Evolutionary conservation across 2,797 vertebrate species (phyloP), one percentile per base, ranked within the genome.

Genomic region (Microcaecilia unicolor): DNA sequence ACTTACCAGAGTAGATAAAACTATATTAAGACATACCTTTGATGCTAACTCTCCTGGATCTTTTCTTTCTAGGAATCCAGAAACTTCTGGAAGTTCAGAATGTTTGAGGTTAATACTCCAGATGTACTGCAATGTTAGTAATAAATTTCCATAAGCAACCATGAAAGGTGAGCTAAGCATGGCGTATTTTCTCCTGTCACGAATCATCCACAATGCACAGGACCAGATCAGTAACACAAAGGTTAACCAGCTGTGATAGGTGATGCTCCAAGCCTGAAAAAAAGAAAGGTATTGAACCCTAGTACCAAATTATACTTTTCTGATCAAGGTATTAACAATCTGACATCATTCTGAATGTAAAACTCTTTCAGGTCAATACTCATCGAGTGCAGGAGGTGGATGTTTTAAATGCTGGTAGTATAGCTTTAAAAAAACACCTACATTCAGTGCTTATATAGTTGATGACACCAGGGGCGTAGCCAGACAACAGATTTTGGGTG

Each of bases 141-240:
- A 49, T 28, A 98, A 67, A 70, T 98, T 91, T 25, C 87, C 93
- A 18, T 93, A 98, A 16, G 87, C 74, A 19, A 98, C 95, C 91
- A 97, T 96, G 75, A 97, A 97, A 2, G 96, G 96, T 1, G 96
- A 97, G 10, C 86, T 86, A 49, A 99, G 74, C 93, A 99, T 99
- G 44, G 96, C 89, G 0, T 97, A 96, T 34, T 87, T 92, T 49
- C 92, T 77, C 36, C 88, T 60, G 67, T 97, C 86, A 16, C 90
- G 81, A 55, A 98, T 85, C 92, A 99, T 98, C 92, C 96, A 95
- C 32, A 99, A 60, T 2, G 77, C 70, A 28, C 94, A 97, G 1
- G 95, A 99, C 95, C 94, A 98, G 31, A 98, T 89, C 43, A 98
- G 65, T 35, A 98, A 80, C 25, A 97, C 88, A 20, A 98, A 97